Evolutionary conservation across 1,140 invertebrate species (phyloP), one percentile per base, ranked within the genome.

Genomic region (Halictus rubicundus): DNA sequence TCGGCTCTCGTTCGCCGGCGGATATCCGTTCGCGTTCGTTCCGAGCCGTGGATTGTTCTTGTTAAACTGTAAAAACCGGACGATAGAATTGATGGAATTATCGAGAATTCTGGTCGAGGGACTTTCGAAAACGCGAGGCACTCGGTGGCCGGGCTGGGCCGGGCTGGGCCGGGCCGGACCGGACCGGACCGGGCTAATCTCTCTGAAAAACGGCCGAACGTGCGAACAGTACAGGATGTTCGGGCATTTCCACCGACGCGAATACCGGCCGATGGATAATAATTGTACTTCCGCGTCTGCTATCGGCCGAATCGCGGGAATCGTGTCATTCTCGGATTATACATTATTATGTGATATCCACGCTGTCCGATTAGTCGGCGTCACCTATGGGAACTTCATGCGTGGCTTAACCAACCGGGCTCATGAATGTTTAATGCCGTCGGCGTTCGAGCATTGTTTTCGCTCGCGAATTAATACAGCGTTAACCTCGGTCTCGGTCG

Each of bases 221-320:
- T 60, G 16, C 63, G 3, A 57, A 14, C 49, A 59, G 16, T 0
- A 2, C 32, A 59, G 16, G 1, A 5, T 23, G 27, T 59, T 49
- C 23, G 52, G 9, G 25, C 37, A 60, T 77, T 59, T 46, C 7
- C 25, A 49, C 5, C n/a, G 4, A 9, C 14, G 16, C 12, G 25
- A 19, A 77, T 46, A 37, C 2, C 16, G 21, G 14, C 46, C 14
- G 39, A 61, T 2, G 37, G 25, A 69, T 77, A 49, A 69, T 77
- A 49, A 69, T 77, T 77, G 57, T 27, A 69, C 39, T 37, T 69
- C 42, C 39, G 39, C 32, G 46, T 60, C 10, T 12, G n/a, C 16
- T 52, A 42, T 65, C 16, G 46, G 46, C 8, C 21, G 23, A 32
- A 64, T 49, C 39, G 5, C 16, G 5, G 7, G 5, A 12, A 64